Conservation (phyloP, 2,797 vertebrate genomes). For the Dromococcyx pavoninus region DNA sequence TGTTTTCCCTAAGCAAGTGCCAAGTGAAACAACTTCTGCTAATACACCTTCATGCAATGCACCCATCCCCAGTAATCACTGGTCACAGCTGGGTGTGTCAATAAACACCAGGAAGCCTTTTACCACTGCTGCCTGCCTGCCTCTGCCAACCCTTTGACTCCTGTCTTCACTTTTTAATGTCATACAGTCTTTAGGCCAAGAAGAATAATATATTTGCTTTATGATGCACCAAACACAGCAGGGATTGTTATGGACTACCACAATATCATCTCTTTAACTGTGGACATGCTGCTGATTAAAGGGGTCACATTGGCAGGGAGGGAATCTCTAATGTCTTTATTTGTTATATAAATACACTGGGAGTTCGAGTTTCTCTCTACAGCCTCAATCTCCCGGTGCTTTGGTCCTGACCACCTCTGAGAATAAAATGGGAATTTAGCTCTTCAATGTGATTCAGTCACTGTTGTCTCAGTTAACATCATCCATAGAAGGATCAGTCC, state of each 20-base stretch:
- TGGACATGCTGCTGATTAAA: not conserved
- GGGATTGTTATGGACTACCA: not conserved
- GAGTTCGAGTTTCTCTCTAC: constrained; percentile 20
- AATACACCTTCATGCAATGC: not conserved
- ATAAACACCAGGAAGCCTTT: not conserved
- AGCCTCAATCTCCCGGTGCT: not conserved
- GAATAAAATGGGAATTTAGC: constrained; percentile 48
- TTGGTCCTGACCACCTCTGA: constrained; percentile 33
- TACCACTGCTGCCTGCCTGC: not conserved
- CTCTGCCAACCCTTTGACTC: not conserved
- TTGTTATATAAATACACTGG: not conserved
- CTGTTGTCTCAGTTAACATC: not conserved
- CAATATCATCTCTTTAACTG: not conserved
- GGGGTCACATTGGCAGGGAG: not conserved
- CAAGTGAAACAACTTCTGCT: constrained; percentile 35
- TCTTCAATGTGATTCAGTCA: not conserved
- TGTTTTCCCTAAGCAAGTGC: constrained; percentile 32
- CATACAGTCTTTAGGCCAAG: not conserved
- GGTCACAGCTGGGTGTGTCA: not conserved
- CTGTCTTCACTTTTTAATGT: not conserved
- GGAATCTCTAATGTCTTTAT: not conserved
- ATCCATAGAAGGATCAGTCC: not conserved
- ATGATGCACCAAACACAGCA: not conserved
- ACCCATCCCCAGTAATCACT: not conserved
- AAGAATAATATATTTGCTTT: not conserved